phyloP scores from a whole-genome alignment of 2,888 invertebrate species.

The Melanotus villosus region DNA sequence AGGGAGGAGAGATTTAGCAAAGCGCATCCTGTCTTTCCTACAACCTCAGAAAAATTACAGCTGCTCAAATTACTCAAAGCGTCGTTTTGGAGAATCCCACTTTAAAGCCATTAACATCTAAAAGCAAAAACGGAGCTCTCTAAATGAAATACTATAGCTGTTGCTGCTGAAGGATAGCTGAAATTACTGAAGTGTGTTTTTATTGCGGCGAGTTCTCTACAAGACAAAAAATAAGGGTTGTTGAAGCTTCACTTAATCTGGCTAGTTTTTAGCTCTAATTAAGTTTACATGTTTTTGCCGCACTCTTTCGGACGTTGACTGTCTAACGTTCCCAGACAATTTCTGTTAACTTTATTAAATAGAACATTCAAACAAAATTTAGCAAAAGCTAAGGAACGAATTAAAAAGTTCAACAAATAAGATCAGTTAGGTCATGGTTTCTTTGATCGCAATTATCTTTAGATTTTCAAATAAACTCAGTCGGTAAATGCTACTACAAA shows the following conservation, averaged over 20 bases:
- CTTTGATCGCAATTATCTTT: too few relatives aligned
- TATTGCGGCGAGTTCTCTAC: constrained; percentile 21
- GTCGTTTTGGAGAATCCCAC: constrained; percentile 33
- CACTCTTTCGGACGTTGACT: too few relatives aligned
- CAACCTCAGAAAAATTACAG: constrained; percentile 31
- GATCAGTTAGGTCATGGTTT: too few relatives aligned
- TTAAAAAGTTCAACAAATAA: too few relatives aligned
- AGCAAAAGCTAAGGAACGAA: too few relatives aligned
- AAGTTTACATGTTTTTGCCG: constrained; percentile 25
- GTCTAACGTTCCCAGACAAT: too few relatives aligned
- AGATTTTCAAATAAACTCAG: too few relatives aligned
- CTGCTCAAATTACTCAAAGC: constrained; percentile 26
- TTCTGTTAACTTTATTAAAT: too few relatives aligned
- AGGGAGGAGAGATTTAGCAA: background rate
- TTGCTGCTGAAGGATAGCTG: constrained; percentile 31
- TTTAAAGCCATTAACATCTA: constrained; percentile 39
- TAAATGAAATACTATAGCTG: constrained; percentile 37
- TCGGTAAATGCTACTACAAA: too few relatives aligned
- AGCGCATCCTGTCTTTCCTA: constrained; percentile 10
- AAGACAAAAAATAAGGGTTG: constrained; percentile 15
- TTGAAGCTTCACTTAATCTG: constrained; percentile 26
- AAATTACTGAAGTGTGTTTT: constrained; percentile 38
- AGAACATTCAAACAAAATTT: too few relatives aligned
- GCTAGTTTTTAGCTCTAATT: constrained; percentile 33
- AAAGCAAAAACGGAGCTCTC: constrained; percentile 37